Percentiles rank a stretch among this genome's conserved stretches.
phyloP scores from a whole-genome alignment of 1,140 invertebrate genomes.

The Caenorhabditis latens region DNA sequence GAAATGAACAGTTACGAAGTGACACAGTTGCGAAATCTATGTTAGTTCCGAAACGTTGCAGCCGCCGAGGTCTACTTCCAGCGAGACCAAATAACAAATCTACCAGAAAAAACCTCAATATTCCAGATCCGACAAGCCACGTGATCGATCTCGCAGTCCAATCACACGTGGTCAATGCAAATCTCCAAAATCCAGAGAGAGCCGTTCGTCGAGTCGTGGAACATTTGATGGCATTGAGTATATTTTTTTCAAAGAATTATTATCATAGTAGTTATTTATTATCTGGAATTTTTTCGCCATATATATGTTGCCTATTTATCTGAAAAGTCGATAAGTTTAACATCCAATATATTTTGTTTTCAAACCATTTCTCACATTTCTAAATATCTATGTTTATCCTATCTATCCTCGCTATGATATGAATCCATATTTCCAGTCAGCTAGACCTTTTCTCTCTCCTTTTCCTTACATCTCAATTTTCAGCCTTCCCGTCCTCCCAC shows the following conservation, averaged over 20 bases:
- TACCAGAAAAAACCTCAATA: too few species aligned
- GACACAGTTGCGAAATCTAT: too few species aligned
- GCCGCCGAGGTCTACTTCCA: not conserved
- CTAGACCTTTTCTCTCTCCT: not conserved
- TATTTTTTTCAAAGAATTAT: not conserved
- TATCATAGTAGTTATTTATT: not conserved
- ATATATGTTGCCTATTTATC: not conserved
- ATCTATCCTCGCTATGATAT: too few species aligned
- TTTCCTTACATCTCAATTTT: too few species aligned
- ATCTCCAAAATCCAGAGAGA: not conserved
- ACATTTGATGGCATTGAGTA: slow-evolving; percentile 38
- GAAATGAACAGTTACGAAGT: too few species aligned
- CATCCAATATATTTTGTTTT: too few species aligned
- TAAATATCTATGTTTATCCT: too few species aligned
- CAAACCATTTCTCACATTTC: too few species aligned
- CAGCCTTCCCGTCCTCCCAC: too few species aligned
- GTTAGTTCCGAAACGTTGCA: too few species aligned
- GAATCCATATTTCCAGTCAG: not conserved
- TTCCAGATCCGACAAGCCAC: not conserved
- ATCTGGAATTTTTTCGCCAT: not conserved
- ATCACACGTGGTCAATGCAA: not conserved
- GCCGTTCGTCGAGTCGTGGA: slow-evolving; percentile 23
- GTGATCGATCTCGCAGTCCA: not conserved
- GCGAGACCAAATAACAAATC: not conserved
- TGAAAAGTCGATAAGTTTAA: not conserved